Evolutionary conservation across 1,140 invertebrate species (phyloP), one percentile per base, ranked within the genome.

Genomic region (Metopolophium dirhodum): DNA sequence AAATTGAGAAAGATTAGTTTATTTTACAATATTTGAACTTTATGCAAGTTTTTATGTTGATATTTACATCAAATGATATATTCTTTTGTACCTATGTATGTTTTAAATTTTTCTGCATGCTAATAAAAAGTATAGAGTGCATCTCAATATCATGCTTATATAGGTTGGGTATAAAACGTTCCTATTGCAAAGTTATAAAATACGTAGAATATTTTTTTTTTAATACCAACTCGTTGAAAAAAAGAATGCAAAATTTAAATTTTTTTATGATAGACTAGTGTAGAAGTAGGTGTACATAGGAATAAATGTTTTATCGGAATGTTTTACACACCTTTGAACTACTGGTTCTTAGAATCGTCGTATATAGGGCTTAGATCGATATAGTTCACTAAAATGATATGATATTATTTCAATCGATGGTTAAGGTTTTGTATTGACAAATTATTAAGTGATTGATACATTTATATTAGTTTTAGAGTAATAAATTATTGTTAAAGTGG

Each of bases 251-350:
- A 37, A 90, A 90, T 90, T 61, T 45, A 90, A 90, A 68, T 90
- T 37, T 90, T 90, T 90, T 89, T 45, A 11, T 90, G 54, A 90
- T 61, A 90, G 89, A 61, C 54, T 45, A 61, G 30, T 45, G 37
- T 41, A 23, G 41, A 41, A 41, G 37, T 54, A 89, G 35, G 22
- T 51, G 20, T 35, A 26, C 37, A 41, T 57, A 41, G 9, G 89
- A 61, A 61, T 45, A 57, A 61, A 61, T 90, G 54, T 90, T 90
- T 90, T 90, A 90, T 57, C 51, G 35, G 35, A 90, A 90, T 61
- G 45, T 90, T 90, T 61, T 90, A 68, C 54, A 90, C 54, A 61
- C 89, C 45, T 90, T 90, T 90, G 54, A 90, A 61, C 89, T 61
- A 61, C 37, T 47, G 11, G 37, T 57, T 90, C 26, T 90, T 57